A percentile compares a stretch with the other conserved stretches of the same genome.
phyloP scores from a whole-genome alignment of 2,888 invertebrate genomes.

The Pollenia amentaria region DNA sequence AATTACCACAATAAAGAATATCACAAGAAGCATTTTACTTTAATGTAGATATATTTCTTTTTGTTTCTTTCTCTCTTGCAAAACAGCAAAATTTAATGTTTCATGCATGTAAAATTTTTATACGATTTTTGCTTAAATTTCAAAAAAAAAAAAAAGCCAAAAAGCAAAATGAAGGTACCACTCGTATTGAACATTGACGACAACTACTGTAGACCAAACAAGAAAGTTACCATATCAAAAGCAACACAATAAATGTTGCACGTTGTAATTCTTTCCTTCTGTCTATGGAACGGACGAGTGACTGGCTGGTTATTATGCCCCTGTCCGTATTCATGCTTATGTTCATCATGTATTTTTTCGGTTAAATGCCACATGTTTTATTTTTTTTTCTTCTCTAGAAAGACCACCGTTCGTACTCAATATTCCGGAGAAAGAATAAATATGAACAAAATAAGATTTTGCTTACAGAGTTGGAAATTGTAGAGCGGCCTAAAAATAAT shows the following conservation, averaged over 20 bases:
- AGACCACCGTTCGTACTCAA: slow-evolving; percentile 58
- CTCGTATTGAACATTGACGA: slow-evolving; percentile 57
- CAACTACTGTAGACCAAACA: slow-evolving; percentile 59
- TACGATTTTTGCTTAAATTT: slow-evolving; percentile 51
- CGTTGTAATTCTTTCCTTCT: slow-evolving; percentile 42
- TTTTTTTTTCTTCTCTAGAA: slow-evolving; percentile 38
- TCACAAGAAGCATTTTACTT: slow-evolving; percentile 52
- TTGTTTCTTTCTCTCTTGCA: slow-evolving; percentile 52
- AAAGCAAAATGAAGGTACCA: slow-evolving; percentile 51
- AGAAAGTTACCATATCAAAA: slow-evolving; percentile 37
- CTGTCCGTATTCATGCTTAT: slow-evolving; percentile 57
- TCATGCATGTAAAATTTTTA: slow-evolving; percentile 68
- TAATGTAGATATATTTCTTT: slow-evolving; percentile 3
- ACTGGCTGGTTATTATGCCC: slow-evolving; percentile 24
- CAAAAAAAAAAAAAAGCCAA: not conserved
- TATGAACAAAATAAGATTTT: slow-evolving; percentile 35
- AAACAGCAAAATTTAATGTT: slow-evolving; percentile 69
- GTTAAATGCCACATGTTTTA: slow-evolving; percentile 56
- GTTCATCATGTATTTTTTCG: slow-evolving; percentile 60
- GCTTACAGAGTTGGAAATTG: slow-evolving; percentile 42
- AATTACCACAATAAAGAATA: slow-evolving; percentile 72
- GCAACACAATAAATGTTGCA: slow-evolving; percentile 39
- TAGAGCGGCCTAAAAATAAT: not conserved
- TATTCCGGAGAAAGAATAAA: slow-evolving; percentile 22
- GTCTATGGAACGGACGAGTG: not conserved